These are phyloP conservation scores for Idris sp. DNA, from an alignment of 1,140 invertebrate genomes.

Conservation along the genomic window DNA sequence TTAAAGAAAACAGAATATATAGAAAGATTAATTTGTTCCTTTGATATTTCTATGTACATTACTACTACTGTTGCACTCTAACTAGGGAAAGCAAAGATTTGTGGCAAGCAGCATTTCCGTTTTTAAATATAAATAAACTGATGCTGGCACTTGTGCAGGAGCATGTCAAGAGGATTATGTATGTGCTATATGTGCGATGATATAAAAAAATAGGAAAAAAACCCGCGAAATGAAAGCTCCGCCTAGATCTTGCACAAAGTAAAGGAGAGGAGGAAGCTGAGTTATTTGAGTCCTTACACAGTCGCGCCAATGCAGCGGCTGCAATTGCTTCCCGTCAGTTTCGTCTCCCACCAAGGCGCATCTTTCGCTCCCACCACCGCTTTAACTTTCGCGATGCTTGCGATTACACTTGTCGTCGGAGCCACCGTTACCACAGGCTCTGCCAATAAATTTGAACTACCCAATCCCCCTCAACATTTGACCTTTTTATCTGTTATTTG, in stretches of 20 bases:
- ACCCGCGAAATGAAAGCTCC: slow-evolving; percentile 61
- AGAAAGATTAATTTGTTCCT: too few species aligned
- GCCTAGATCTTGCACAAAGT: slow-evolving; percentile 65
- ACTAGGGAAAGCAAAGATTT: too few species aligned
- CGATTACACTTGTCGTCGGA: slow-evolving; percentile 47
- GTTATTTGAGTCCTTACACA: slow-evolving; percentile 67
- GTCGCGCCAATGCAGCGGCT: slow-evolving; percentile 68
- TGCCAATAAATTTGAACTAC: slow-evolving; percentile 52
- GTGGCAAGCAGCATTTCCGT: too few species aligned
- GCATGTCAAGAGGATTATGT: too few species aligned
- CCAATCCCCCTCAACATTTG: slow-evolving; percentile 30
- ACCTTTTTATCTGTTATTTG: slow-evolving; percentile 49
- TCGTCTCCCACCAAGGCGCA: slow-evolving; percentile 13
- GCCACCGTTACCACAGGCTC: slow-evolving; percentile 12
- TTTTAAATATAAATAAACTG: too few species aligned
- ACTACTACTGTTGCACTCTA: too few species aligned
- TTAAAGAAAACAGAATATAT: too few species aligned
- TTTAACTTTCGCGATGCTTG: slow-evolving; percentile 29
- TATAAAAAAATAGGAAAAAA: slow-evolving; percentile 47
- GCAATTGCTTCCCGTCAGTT: slow-evolving; percentile 55
- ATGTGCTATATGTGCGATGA: background rate
- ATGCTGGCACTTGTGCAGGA: too few species aligned
- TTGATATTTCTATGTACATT: too few species aligned
- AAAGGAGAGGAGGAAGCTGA: slow-evolving; percentile 63
- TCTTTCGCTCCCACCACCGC: slow-evolving; percentile 52